phyloP scores from a whole-genome alignment of 2,113 vertebrate genomes.

The Salvelinus fontinalis region DNA sequence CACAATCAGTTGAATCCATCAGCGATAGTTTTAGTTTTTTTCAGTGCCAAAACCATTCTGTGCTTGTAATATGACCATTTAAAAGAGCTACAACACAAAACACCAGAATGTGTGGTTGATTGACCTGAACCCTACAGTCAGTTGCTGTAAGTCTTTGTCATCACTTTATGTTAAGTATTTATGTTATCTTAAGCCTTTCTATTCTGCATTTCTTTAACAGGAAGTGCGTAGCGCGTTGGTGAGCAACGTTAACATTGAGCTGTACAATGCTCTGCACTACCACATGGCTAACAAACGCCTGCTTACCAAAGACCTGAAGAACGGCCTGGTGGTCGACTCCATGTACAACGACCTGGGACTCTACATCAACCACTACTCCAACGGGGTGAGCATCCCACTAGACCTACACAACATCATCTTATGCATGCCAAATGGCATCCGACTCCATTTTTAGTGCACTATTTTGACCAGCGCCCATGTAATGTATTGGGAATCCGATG shows the following conservation, averaged over 20 bases:
- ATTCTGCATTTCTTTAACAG: slow-evolving; percentile 61
- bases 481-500: background rate
- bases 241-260: slow-evolving; percentile 94
- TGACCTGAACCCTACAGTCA: background rate
- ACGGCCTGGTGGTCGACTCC: slow-evolving; percentile 83
- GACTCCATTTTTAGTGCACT: too few species aligned
- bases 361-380: slow-evolving; percentile 92
- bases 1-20: too few species aligned
- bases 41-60: too few species aligned
- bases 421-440: too few species aligned
- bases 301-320: slow-evolving; percentile 93
- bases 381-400: slow-evolving; percentile 81
- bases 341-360: slow-evolving; percentile 90
- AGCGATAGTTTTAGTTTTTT: too few species aligned
- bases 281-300: slow-evolving; percentile 92
- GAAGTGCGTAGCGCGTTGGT: slow-evolving; percentile 79
- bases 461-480: too few species aligned
- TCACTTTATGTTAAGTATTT: too few species aligned
- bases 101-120: background rate
- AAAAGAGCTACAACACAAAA: background rate
- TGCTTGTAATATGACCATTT: too few species aligned
- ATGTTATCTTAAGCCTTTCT: background rate
- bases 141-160: too few species aligned
- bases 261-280: slow-evolving; percentile 91
- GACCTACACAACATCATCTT: too few species aligned